These are phyloP conservation scores for Coronaproctus castanopsis DNA, from an alignment of 2,888 invertebrate genomes.

Conservation along the genomic window DNA sequence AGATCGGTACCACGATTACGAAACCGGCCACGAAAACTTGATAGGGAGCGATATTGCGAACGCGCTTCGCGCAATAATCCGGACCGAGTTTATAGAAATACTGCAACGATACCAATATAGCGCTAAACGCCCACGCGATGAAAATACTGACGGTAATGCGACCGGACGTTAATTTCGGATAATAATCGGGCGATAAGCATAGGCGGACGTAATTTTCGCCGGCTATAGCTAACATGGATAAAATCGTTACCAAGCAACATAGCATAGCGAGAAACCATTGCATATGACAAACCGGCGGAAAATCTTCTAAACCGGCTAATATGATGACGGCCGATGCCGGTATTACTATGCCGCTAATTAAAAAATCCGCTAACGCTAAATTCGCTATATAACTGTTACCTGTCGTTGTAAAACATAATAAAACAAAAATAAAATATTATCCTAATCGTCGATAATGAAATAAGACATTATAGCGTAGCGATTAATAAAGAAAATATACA, in stretches of 20 bases:
- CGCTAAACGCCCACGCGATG: constrained; percentile 36
- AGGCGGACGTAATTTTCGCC: constrained; percentile 43
- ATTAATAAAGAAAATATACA: too few species aligned
- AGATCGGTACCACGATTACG: constrained; percentile 37
- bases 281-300: constrained; percentile 37
- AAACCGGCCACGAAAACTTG: constrained; percentile 35
- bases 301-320: constrained; percentile 39
- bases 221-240: constrained; percentile 41
- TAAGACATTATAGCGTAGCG: too few species aligned
- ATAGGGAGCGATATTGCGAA: constrained; percentile 34
- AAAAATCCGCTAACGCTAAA: constrained; percentile 47
- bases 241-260: constrained; percentile 42
- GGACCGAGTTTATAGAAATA: constrained; percentile 39
- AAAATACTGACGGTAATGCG: constrained; percentile 34
- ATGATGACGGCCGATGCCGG: constrained; percentile 48
- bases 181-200: constrained; percentile 34
- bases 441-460: too few species aligned
- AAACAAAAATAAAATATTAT: too few species aligned
- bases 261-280: constrained; percentile 45
- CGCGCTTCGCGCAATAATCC: constrained; percentile 37
- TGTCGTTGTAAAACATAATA: constrained; percentile 23
- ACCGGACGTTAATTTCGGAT: constrained; percentile 30
- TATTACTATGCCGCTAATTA: constrained; percentile 45
- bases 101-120: constrained; percentile 37
- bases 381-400: constrained; percentile 49